These are phyloP conservation scores for Melangyna quadrimaculata DNA, from an alignment of 2,888 invertebrate genomes.

Conservation along the genomic window DNA sequence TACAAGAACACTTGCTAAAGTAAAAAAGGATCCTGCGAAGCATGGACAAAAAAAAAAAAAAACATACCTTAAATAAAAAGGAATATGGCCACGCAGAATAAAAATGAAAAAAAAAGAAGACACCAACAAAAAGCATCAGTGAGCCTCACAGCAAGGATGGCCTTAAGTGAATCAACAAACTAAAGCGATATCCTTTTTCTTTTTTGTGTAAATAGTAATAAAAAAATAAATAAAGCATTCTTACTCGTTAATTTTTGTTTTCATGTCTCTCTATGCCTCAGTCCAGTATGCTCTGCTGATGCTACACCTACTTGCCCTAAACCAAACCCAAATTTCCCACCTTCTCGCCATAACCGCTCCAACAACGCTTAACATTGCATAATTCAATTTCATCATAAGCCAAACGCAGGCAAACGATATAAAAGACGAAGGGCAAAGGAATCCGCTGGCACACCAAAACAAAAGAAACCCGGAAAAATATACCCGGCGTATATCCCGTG, in stretches of 20 bases:
- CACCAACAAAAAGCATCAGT: neutral
- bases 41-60: neutral
- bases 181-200: conserved; percentile 70
- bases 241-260: conserved; percentile 53
- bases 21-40: conserved; percentile 54
- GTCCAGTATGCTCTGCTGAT: neutral
- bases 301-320: neutral
- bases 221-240: conserved; percentile 48
- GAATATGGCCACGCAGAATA: neutral
- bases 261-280: neutral
- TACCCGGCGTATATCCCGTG: neutral
- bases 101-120: neutral
- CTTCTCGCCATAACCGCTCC: neutral
- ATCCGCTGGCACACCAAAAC: conserved; percentile 31
- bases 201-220: conserved; percentile 29
- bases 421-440: conserved; percentile 37
- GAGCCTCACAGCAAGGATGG: conserved; percentile 18
- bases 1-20: conserved; percentile 57
- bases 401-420: conserved; percentile 51
- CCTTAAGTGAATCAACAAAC: conserved; percentile 71
- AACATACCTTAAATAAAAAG: neutral
- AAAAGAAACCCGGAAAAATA: conserved; percentile 25
- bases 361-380: conserved; percentile 53
- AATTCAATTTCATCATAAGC: conserved; percentile 69
- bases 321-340: neutral